Conservation (phyloP, 2,113 vertebrate genomes). For the Rhizomys pruinosus region DNA sequence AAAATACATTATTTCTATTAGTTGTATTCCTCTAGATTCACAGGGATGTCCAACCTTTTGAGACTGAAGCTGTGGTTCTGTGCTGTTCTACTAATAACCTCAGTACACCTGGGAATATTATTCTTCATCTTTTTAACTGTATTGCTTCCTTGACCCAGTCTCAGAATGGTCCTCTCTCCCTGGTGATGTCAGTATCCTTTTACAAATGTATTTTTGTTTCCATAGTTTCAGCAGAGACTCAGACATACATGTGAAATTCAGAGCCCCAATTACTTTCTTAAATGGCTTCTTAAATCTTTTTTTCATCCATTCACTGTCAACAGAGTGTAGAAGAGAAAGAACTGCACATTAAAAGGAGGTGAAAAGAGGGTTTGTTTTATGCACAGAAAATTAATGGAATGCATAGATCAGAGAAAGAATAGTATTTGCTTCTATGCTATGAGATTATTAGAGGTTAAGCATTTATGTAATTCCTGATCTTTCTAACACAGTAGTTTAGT, state of each 20-base stretch:
- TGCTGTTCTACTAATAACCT: background rate
- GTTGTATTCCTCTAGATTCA: background rate
- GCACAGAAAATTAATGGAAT: background rate
- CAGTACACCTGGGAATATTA: background rate
- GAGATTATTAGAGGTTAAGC: background rate
- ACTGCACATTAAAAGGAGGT: too few species aligned
- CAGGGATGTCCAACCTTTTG: background rate
- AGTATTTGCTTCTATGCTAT: background rate
- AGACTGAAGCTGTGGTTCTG: background rate
- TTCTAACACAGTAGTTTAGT: background rate
- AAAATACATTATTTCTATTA: too few species aligned
- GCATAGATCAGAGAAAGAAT: background rate
- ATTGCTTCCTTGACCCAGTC: background rate
- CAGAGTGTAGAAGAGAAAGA: background rate
- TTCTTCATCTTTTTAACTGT: background rate
- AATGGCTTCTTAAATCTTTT: accelerated
- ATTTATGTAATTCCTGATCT: slow-evolving; percentile 13
- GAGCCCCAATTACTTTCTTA: background rate
- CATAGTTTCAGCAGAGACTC: background rate
- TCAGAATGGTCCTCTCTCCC: background rate
- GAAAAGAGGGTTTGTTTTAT: background rate
- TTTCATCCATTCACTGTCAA: background rate
- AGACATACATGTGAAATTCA: background rate
- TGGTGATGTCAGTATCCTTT: background rate
- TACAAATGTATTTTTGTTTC: background rate